Conservation (phyloP, 2,797 vertebrate species). For the Phoeniculus purpureus region DNA sequence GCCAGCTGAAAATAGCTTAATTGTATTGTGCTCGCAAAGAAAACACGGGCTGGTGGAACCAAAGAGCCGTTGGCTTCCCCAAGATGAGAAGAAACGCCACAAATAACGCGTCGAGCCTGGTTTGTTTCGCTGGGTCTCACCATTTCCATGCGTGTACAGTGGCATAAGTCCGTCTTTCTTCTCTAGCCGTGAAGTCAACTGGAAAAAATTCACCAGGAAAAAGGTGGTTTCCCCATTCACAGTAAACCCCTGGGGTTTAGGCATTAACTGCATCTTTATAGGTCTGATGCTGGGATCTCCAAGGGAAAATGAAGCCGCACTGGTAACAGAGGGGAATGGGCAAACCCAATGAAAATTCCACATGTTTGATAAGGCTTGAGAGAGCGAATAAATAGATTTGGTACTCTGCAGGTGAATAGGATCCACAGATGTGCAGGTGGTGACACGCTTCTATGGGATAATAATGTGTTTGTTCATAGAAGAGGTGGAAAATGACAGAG, state of each 20-base stretch:
- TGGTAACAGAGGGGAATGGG: not conserved
- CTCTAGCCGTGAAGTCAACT: constrained; percentile 47
- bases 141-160: constrained; percentile 59
- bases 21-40: constrained; percentile 53
- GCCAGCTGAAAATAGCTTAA: constrained; percentile 66
- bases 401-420: not conserved
- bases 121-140: constrained; percentile 1
- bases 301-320: not conserved
- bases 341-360: not conserved
- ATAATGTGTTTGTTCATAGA: not conserved
- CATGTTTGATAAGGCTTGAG: not conserved
- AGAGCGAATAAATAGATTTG: not conserved
- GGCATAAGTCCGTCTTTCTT: constrained; percentile 43
- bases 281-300: not conserved
- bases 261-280: not conserved
- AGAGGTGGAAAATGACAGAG: not conserved
- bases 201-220: constrained; percentile 54
- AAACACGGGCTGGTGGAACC: constrained; percentile 57
- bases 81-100: constrained; percentile 59
- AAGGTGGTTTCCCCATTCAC: constrained; percentile 57
- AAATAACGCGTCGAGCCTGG: constrained; percentile 41
- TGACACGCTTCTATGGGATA: not conserved
- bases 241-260: constrained; percentile 54
- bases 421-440: not conserved
- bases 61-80: constrained; percentile 43